phyloP scores from a whole-genome alignment of 2,113 vertebrate species.

The Pseudonaja textilis region DNA sequence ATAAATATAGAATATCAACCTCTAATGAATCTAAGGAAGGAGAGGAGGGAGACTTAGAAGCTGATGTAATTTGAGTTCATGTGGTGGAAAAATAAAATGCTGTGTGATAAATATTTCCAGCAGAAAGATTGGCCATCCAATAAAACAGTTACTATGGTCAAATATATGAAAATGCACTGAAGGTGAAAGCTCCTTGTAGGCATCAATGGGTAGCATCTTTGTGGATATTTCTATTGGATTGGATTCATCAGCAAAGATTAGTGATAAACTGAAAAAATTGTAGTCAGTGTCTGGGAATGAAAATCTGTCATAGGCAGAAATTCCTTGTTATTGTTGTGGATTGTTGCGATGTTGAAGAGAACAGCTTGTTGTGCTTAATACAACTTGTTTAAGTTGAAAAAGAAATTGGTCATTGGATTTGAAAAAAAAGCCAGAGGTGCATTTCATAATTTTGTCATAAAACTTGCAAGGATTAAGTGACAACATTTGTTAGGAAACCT shows the following conservation, averaged over 20 bases:
- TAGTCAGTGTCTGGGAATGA: not conserved
- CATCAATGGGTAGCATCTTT: not conserved
- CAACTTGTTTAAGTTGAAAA: not conserved
- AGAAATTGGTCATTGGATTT: not conserved
- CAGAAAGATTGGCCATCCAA: not conserved
- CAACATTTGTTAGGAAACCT: not conserved
- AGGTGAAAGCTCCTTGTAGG: not conserved
- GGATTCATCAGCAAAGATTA: not conserved
- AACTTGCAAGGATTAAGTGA: not conserved
- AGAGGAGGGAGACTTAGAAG: not conserved
- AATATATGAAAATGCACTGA: not conserved
- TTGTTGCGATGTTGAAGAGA: not conserved
- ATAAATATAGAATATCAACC: not conserved
- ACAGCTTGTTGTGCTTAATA: not conserved
- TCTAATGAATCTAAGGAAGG: not conserved
- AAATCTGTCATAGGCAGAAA: not conserved
- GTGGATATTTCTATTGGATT: not conserved
- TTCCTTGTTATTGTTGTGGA: not conserved
- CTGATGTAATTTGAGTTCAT: not conserved
- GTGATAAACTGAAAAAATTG: not conserved
- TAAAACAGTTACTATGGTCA: not conserved
- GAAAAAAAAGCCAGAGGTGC: not conserved
- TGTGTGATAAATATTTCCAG: not conserved
- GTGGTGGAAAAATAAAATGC: not conserved
- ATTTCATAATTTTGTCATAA: not conserved